Evolutionary conservation across 2,888 invertebrate species (phyloP).

Genomic region (Physocephala rufipes): DNA sequence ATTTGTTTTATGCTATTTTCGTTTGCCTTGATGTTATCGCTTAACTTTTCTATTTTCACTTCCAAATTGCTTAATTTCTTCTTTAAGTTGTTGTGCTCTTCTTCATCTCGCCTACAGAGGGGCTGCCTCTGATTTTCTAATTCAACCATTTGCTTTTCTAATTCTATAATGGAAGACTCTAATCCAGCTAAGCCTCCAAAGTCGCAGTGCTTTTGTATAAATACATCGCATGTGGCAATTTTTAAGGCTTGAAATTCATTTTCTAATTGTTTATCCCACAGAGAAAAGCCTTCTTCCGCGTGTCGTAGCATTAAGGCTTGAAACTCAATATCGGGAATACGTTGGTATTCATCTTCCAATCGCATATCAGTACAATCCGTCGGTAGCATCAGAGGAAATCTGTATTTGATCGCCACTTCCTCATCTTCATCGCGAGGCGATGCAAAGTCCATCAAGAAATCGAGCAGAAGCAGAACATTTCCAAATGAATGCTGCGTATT

Average conservation of each 20-base stretch:
- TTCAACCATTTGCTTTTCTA: constrained; percentile 43
- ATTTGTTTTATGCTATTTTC: constrained; percentile 31
- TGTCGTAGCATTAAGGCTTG: constrained; percentile 48
- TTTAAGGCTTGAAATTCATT: constrained; percentile 54
- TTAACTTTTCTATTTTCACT: constrained; percentile 26
- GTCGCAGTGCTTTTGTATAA: constrained; percentile 50
- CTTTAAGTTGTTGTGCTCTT: constrained; percentile 45
- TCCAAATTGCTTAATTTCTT: constrained; percentile 45
- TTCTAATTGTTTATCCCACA: constrained; percentile 57
- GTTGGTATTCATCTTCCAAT: constrained; percentile 36
- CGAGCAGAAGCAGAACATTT: constrained; percentile 59
- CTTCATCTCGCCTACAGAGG: constrained; percentile 46
- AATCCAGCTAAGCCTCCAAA: constrained; percentile 46
- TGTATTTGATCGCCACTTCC: background rate
- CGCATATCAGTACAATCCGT: constrained; percentile 35
- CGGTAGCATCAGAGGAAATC: constrained; percentile 46
- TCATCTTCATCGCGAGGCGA: constrained; percentile 38
- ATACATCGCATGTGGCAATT: constrained; percentile 48
- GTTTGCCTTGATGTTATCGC: constrained; percentile 31
- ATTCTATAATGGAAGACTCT: constrained; percentile 42
- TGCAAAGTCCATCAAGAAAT: constrained; percentile 60
- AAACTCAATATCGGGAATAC: constrained; percentile 54
- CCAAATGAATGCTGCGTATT: constrained; percentile 62
- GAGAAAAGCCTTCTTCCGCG: constrained; percentile 54
- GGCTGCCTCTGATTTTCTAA: constrained; percentile 44